A percentile compares a stretch with the other conserved stretches of the same genome.
Evolutionary conservation across 2,113 vertebrate species (phyloP).

Genomic region (Oncorhynchus masou): DNA sequence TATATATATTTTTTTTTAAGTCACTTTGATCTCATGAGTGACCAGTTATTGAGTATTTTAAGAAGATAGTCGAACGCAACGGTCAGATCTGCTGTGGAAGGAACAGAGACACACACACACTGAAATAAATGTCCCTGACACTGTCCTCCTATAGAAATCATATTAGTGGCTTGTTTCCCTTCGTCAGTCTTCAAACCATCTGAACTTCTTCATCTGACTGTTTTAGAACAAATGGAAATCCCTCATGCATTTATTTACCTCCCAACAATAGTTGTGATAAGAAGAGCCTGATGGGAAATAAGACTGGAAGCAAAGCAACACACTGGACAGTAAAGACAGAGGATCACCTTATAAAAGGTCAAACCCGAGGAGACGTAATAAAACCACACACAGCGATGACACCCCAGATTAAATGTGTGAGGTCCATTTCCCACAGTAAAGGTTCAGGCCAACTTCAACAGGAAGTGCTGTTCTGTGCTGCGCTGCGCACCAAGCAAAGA

Average conservation of each 20-base stretch:
- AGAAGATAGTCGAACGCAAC: no score
- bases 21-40: no score
- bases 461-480: slow-evolving; percentile 47
- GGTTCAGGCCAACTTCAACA: slow-evolving; percentile 33
- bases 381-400: slow-evolving; percentile 53
- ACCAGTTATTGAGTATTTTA: no score
- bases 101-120: no score
- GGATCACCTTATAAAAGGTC: slow-evolving; percentile 35
- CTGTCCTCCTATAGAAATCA: no score
- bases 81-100: no score
- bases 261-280: slow-evolving; percentile 1
- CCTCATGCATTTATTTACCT: slow-evolving; percentile 7
- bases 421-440: slow-evolving; percentile 55
- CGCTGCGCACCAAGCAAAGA: slow-evolving; percentile 31
- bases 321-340: slow-evolving; percentile 9
- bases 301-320: slow-evolving; percentile 6
- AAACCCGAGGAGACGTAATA: slow-evolving; percentile 61
- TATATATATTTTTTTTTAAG: no score
- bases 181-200: no score
- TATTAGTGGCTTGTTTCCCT: no score
- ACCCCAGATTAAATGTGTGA: slow-evolving; percentile 56
- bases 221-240: background rate
- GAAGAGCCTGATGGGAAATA: slow-evolving; percentile 15
- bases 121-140: no score
- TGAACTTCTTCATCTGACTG: background rate